Base-by-base conservation (phyloP, 2,113 vertebrate genomes). In the Phylloscopus trochilus region DNA sequence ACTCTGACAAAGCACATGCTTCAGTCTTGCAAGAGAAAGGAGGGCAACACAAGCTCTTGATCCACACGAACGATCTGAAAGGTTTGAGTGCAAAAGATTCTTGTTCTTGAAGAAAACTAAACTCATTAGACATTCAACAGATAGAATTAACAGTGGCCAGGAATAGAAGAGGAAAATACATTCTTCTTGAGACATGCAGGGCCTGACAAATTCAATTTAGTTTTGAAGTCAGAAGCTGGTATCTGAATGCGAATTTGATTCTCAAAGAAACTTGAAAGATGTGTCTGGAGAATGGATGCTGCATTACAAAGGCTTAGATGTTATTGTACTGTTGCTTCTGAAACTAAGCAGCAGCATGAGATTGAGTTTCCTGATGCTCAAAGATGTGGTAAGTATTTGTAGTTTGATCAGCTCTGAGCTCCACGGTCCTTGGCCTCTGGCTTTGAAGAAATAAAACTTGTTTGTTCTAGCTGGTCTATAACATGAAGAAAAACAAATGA, bases 371-470 rank as follows among this genome's bases (percentile, higher is more conserved):
- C 80, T 72, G 62, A 92, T 72, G 64, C 80, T 95, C 80, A 92
- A 81, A 96, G 79, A 60, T 93, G 80, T 63, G 72, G 20, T 68
- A 79, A 92, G 74, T 88, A 78, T 93, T 95, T 93, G 73, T 83
- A 89, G 96, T 81, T 93, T 82, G 73, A 92, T 90, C 86, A 78
- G 60, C 47, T 95, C 80, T 52, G 72, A 93, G 83, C 39, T 56
- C 47, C 73, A 21, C 2, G 44, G 95, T 91, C 73, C 80, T 83
- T 67, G 80, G 88, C 80, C 92, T 93, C 89, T 81, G 86, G 56
- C 94, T 96, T 95, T 96, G 80, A 95, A 93, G 89, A 93, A 92
- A 93, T 95, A 91, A 94, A 94, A 84, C 56, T 85, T 92, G 76
- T 87, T 94, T 96, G 53, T 91, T 87, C 81, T 95, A 93, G 56